A percentile compares a stretch with the other conserved stretches of the same genome.
phyloP scores from a whole-genome alignment of 2,113 vertebrate species.

The Columbina picui region DNA sequence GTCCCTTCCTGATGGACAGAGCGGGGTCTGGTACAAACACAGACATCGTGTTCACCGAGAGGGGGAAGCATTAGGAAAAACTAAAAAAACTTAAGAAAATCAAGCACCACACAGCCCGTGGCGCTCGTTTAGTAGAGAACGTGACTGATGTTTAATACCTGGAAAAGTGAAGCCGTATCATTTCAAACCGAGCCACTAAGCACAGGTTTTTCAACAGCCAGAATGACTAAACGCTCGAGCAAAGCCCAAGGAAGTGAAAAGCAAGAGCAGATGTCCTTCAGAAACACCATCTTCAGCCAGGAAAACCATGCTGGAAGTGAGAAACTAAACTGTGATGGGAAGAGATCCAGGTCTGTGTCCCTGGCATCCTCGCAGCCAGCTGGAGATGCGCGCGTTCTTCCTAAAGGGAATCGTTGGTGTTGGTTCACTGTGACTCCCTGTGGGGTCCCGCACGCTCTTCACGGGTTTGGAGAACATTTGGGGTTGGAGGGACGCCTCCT shows the following conservation, averaged over 20 bases:
- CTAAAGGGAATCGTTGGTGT: fast-evolving
- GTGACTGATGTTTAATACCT: background rate
- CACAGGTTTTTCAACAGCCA: background rate
- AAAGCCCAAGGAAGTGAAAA: background rate
- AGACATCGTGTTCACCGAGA: background rate
- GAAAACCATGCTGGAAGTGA: fast-evolving
- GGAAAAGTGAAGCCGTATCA: fast-evolving
- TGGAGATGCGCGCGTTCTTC: fast-evolving
- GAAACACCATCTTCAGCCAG: background rate
- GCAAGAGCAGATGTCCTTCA: background rate
- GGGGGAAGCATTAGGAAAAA: background rate
- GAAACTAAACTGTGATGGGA: background rate
- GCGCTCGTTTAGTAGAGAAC: background rate
- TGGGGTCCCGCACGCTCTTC: no score
- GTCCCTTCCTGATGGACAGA: background rate
- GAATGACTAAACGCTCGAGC: background rate
- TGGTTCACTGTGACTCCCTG: no score
- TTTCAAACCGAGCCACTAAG: background rate
- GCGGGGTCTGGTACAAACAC: background rate
- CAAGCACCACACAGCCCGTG: background rate
- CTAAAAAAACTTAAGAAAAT: background rate
- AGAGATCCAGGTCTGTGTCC: background rate
- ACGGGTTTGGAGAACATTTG: no score
- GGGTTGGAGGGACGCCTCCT: background rate
- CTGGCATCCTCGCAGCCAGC: fast-evolving